Base-by-base conservation (phyloP, 2,797 vertebrate species). In the Pachyuromys duprasi region DNA sequence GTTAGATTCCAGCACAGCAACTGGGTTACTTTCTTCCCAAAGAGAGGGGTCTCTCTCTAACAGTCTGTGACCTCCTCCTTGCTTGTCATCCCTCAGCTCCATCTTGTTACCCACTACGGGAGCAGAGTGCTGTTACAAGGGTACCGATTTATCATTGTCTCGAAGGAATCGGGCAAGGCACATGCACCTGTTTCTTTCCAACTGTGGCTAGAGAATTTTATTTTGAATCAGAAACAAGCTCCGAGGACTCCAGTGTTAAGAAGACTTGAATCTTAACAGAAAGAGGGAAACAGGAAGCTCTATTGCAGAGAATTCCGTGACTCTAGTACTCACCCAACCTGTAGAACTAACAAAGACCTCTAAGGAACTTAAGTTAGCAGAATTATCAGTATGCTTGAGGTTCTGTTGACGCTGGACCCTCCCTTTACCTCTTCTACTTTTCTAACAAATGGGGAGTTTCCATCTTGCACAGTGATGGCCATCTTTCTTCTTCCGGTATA, bases 201-300 rank as follows among this genome's bases (percentile, higher is more conserved):
- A 82, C 62, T 86, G 12, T 39, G 11, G 60, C 9, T 5, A 67
- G 67, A 26, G 36, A 33, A 45, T 82, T 90, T 84, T 53, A 3
- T 76, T 91, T 86, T 80, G 5, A 12, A 18, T 81, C 33, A 62
- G 69, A 31, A 81, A 33, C 20, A 42, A 63, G 18, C n/a, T 31
- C 22, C 2, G 13, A 88, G 33, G 31, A 36, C 60, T 49, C 18
- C 31, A 14, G 12, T 88, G 28, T 62, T 55, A 45, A 14, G 28
- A 42, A n/a, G 63, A 33, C 45, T 65, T 7, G 42, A 55, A 57
- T 94, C 74, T 91, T 49, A 45, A 24, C 69, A 69, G 78, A 95
- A 90, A 78, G 74, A 94, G 84, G 9, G 33, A 81, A 67, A 22
- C 18, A 95, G 49, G 55, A 88, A 76, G 90, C 24, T 49, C 49